Evolutionary conservation across 2,888 invertebrate genomes (phyloP).

Genomic region (Diogma glabrata): DNA sequence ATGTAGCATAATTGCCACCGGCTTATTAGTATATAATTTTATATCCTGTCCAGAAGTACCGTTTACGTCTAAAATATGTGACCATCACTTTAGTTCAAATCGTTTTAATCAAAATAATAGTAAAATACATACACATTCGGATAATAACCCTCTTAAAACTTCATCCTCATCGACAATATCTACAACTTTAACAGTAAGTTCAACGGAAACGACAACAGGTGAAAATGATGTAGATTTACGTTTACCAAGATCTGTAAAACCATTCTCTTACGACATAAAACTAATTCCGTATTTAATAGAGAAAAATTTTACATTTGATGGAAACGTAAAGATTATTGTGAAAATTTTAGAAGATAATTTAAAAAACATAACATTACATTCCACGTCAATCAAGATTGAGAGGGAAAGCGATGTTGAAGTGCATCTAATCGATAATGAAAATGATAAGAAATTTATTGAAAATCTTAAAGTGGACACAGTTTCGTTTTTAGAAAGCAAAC

Average conservation of each 20-base stretch:
- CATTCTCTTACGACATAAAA: slow-evolving; percentile 56
- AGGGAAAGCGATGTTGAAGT: slow-evolving; percentile 43
- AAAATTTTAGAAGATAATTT: slow-evolving; percentile 47
- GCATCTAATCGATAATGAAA: slow-evolving; percentile 25
- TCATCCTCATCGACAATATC: slow-evolving; percentile 7
- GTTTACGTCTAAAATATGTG: slow-evolving; percentile 11
- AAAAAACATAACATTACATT: slow-evolving; percentile 61
- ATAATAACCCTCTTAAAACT: background rate
- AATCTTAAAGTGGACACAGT: slow-evolving; percentile 36
- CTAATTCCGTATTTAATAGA: slow-evolving; percentile 60
- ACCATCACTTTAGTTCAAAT: slow-evolving; percentile 11
- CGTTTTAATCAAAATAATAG: background rate
- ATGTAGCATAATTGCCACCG: slow-evolving; percentile 54
- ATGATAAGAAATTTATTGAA: slow-evolving; percentile 25
- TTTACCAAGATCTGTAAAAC: slow-evolving; percentile 53
- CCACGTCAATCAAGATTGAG: slow-evolving; percentile 55
- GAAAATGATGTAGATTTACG: slow-evolving; percentile 31
- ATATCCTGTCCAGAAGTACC: slow-evolving; percentile 48
- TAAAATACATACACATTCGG: background rate
- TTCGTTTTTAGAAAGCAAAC: slow-evolving; percentile 46
- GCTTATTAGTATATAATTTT: slow-evolving; percentile 65
- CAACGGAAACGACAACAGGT: slow-evolving; percentile 24
- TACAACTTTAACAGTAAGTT: slow-evolving; percentile 4
- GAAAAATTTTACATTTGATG: slow-evolving; percentile 69
- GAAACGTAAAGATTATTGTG: slow-evolving; percentile 52